phyloP scores from a whole-genome alignment of 1,140 invertebrate species.

The Chelonus insularis region DNA sequence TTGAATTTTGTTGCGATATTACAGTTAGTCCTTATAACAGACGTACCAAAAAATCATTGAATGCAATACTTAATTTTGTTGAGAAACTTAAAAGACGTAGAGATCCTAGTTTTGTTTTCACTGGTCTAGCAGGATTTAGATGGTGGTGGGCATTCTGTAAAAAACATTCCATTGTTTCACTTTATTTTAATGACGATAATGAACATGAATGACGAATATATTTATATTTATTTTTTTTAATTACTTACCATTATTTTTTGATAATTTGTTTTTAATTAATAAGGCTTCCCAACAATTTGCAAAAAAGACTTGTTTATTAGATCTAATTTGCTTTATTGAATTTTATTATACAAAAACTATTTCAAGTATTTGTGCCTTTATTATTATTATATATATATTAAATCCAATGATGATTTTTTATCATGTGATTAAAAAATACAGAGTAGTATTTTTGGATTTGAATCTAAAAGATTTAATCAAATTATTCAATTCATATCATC shows the following conservation, averaged over 20 bases:
- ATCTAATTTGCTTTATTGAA: too few species aligned
- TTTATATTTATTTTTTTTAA: background rate
- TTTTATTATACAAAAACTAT: too few species aligned
- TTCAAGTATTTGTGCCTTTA: too few species aligned
- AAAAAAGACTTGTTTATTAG: too few species aligned
- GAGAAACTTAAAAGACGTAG: constrained; percentile 65
- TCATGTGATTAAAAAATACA: too few species aligned
- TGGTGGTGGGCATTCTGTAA: constrained; percentile 86
- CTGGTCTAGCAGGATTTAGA: constrained; percentile 69
- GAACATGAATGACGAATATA: constrained; percentile 48
- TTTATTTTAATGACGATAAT: constrained; percentile 64
- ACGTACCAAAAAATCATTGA: constrained; percentile 70
- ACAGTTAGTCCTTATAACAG: constrained; percentile 73
- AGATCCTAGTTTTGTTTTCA: constrained; percentile 69
- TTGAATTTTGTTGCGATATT: constrained; percentile 76
- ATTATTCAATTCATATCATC: too few species aligned
- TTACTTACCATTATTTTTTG: constrained; percentile 6
- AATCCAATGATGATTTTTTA: too few species aligned
- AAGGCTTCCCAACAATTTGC: too few species aligned
- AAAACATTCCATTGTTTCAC: constrained; percentile 73
- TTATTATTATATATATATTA: too few species aligned
- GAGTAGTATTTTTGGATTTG: too few species aligned
- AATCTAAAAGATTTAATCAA: too few species aligned
- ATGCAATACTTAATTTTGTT: constrained; percentile 68
- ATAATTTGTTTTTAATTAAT: background rate